A percentile compares a stretch with the other conserved stretches of the same genome.
These are phyloP conservation scores for Epinotia ramella DNA, from an alignment of 2,888 invertebrate species.

Conservation along the genomic window DNA sequence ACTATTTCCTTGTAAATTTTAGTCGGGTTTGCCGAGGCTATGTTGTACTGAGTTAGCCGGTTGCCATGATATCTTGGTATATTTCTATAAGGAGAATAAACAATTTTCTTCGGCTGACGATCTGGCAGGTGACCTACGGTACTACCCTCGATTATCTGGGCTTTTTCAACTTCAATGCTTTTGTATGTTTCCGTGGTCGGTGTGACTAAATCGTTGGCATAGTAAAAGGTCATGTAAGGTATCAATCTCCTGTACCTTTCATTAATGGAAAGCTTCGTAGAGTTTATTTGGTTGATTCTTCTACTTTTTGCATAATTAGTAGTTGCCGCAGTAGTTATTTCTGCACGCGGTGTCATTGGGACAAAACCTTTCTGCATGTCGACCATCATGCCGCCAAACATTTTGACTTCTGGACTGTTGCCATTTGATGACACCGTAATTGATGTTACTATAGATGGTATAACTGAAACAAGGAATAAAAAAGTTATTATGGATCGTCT, in stretches of 20 bases:
- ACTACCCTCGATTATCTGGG: constrained; percentile 70
- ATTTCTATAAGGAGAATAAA: constrained; percentile 65
- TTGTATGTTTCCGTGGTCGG: constrained; percentile 69
- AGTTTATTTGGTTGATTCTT: constrained; percentile 56
- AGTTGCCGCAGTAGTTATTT: constrained; percentile 53
- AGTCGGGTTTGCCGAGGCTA: constrained; percentile 77
- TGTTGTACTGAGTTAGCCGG: constrained; percentile 77
- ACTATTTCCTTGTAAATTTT: constrained; percentile 72
- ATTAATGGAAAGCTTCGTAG: constrained; percentile 79
- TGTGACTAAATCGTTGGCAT: constrained; percentile 85
- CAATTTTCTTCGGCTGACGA: constrained; percentile 70
- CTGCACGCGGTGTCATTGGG: constrained; percentile 58
- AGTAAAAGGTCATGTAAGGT: constrained; percentile 93
- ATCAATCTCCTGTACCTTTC: constrained; percentile 91
- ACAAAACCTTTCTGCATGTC: constrained; percentile 68
- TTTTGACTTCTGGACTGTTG: constrained; percentile 79
- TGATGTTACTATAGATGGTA: constrained; percentile 65
- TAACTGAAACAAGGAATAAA: constrained; percentile 72
- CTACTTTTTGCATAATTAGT: constrained; percentile 58
- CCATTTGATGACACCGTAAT: constrained; percentile 82
- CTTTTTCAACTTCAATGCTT: constrained; percentile 76
- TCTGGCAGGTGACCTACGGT: constrained; percentile 56
- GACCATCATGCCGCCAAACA: constrained; percentile 72
- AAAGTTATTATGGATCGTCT: too few relatives aligned
- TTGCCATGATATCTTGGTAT: constrained; percentile 81